These are phyloP conservation scores for Drosophila anomalata DNA, from an alignment of 2,888 invertebrate species.

Conservation along the genomic window DNA sequence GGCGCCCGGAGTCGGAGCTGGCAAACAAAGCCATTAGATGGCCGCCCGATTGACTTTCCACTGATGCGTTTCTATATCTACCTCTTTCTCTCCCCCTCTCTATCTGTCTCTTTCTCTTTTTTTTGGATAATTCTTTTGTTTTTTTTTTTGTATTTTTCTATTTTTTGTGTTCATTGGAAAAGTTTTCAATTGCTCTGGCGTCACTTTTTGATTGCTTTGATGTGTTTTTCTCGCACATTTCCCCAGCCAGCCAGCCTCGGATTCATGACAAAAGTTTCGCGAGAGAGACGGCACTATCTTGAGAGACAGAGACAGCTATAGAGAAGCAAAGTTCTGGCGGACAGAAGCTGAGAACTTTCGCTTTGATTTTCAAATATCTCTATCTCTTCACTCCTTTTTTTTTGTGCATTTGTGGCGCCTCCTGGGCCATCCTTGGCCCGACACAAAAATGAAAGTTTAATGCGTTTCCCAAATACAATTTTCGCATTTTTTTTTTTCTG, in stretches of 20 bases:
- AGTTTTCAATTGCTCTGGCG: conserved; percentile 79
- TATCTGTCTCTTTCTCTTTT: neutral
- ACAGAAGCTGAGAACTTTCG: conserved; percentile 71
- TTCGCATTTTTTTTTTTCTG: conserved; percentile 52
- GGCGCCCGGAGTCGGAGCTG: conserved; percentile 9
- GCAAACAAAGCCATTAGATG: conserved; percentile 77
- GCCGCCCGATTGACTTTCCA: conserved; percentile 2
- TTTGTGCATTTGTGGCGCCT: conserved; percentile 16
- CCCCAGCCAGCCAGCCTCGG: conserved; percentile 60
- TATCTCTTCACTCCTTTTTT: conserved; percentile 4
- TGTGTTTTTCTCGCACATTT: conserved; percentile 79
- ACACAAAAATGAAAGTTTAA: conserved; percentile 82
- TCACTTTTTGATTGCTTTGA: conserved; percentile 80
- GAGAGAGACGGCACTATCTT: too few species aligned
- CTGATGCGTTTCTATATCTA: conserved; percentile 39
- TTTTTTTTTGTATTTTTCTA: conserved; percentile 34
- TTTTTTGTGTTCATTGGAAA: conserved; percentile 62
- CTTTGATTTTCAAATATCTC: conserved; percentile 73
- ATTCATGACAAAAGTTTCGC: conserved; percentile 59
- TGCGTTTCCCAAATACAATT: conserved; percentile 82
- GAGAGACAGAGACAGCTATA: too few species aligned
- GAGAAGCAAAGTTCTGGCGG: too few species aligned
- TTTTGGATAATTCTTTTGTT: conserved; percentile 26
- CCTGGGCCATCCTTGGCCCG: conserved; percentile 60
- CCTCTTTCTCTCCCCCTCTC: neutral